phyloP scores from a whole-genome alignment of 1,140 invertebrate genomes.

The Lasioglossum albipes region DNA sequence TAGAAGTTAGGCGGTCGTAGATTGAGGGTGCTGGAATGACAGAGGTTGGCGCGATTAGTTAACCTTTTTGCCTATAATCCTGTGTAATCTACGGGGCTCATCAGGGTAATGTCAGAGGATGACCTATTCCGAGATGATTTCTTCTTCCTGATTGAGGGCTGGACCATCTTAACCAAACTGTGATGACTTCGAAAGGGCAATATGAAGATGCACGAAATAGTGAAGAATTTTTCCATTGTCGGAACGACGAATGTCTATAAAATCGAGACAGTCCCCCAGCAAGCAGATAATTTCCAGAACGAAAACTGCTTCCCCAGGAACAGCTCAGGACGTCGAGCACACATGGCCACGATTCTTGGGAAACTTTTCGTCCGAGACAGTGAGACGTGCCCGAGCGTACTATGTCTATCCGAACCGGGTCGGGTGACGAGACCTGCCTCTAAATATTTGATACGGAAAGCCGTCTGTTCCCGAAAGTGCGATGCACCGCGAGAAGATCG shows the following conservation, averaged over 20 bases:
- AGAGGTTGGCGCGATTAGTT: constrained; percentile 16
- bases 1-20: neutral
- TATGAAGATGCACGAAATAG: too few species aligned
- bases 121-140: neutral
- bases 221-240: too few species aligned
- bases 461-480: constrained; percentile 1
- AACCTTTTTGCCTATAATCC: constrained; percentile 33
- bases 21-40: neutral
- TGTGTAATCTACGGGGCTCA: constrained; percentile 6
- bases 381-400: neutral
- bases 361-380: neutral
- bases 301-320: neutral
- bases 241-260: too few species aligned
- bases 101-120: neutral
- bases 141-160: neutral
- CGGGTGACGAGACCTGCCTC: neutral
- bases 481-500: neutral
- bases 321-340: neutral
- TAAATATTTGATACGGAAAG: constrained; percentile 36
- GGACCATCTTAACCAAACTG: neutral
- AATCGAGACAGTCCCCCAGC: too few species aligned
- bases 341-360: neutral
- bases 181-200: neutral
- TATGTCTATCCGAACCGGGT: constrained; percentile 1
- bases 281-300: neutral